phyloP scores from a whole-genome alignment of 2,888 invertebrate species.

The Melitaea athalia region DNA sequence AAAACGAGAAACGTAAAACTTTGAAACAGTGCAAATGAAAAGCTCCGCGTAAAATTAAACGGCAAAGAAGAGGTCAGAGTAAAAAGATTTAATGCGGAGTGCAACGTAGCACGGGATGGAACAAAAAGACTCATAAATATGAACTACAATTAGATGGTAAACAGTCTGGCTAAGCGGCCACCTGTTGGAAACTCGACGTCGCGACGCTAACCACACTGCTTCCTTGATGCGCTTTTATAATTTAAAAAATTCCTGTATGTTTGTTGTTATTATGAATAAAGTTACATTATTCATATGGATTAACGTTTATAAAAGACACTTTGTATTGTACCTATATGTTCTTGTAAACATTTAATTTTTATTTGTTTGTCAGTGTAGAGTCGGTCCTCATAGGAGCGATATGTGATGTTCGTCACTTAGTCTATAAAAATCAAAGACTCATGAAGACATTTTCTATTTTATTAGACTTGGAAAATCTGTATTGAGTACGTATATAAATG shows the following conservation, averaged over 20 bases:
- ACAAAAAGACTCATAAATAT: constrained; percentile 63
- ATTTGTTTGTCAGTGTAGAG: no score
- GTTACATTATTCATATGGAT: background rate
- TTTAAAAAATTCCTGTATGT: constrained; percentile 14
- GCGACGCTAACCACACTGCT: constrained; percentile 9
- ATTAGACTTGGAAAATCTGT: no score
- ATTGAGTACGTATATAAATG: no score
- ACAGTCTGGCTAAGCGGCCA: constrained; percentile 48
- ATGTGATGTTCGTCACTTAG: no score
- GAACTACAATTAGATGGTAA: constrained; percentile 59
- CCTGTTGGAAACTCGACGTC: constrained; percentile 53
- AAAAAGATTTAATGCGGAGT: constrained; percentile 47
- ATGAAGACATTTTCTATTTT: no score
- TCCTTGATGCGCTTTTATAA: constrained; percentile 9
- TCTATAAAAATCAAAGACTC: no score
- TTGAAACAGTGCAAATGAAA: constrained; percentile 34
- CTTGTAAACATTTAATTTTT: no score
- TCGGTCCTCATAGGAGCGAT: no score
- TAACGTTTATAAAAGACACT: background rate
- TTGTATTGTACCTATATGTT: no score
- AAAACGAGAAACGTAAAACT: constrained; percentile 17
- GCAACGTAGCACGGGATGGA: constrained; percentile 37
- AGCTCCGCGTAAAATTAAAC: constrained; percentile 41
- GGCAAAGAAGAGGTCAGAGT: constrained; percentile 38
- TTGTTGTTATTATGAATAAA: background rate